Evolutionary conservation across 2,113 vertebrate genomes (phyloP), one percentile per base, ranked within the genome.

Genomic region (Eulacestoma nigropectus): DNA sequence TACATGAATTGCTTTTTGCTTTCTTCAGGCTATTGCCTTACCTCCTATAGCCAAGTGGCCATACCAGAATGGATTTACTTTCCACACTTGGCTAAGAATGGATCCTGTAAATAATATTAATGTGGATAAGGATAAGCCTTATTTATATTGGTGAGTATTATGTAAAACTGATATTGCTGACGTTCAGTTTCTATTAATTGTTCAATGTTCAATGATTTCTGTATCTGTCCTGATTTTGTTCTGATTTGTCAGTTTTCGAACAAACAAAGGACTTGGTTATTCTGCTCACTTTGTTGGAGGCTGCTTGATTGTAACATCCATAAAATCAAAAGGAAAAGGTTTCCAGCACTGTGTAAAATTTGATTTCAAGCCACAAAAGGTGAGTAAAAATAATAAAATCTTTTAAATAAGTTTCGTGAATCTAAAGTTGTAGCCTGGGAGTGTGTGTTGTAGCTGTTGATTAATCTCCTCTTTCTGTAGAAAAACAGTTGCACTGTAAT

Each of bases 281-380:
- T 99, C 99, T 82, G 99, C 99, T 77, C 99, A 99, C 97, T 99
- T 99, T 97, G 99, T 99, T 96, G 99, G 98, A 29, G 98, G 99
- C 95, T 99, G 99, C 98, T 98, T 99, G 97, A 98, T 99, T 97
- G 97, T 99, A 97, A 99, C 99, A 4, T 99, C 99, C 77, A 98
- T 99, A 97, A 99, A 99, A 96, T 99, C 99, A 72, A 99, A 99
- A 97, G 99, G 99, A 93, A 99, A 99, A 98, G 99, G 99, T 86
- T 99, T 99, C 97, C 99, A 99, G 98, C 99, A 99, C 76, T 99
- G 99, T 97, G 99, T 99, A 85, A 99, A 99, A 96, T 99, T 99
- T 82, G 99, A 99, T 98, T 99, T 99, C 98, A 99, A 99, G 93
- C 99, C 99, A 41, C 99, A 99, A 95, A 99, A 99, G 99, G 99